Evolutionary conservation across 2,113 vertebrate species (phyloP), one percentile per base, ranked within the genome.

Genomic region (Chloebia gouldiae): DNA sequence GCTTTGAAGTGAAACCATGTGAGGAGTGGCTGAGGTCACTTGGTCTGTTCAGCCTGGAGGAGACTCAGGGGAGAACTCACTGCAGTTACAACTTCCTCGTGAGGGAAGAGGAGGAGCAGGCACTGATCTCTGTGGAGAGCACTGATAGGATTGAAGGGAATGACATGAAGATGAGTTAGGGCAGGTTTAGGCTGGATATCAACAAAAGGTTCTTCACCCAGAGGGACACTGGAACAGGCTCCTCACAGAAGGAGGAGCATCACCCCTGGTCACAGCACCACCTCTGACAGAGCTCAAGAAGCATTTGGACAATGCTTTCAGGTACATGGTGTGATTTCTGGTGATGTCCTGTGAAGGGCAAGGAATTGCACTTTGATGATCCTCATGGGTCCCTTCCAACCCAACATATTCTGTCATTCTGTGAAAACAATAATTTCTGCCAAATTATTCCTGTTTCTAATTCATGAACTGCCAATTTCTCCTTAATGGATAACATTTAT

Each of bases 1-100:
- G 19, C 50, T 3, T 2, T 28, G 40, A 64, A 13, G 50, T 3
- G n/a, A 40, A n/a, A 2, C 28, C 0, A 0, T 19, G 1, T 24
- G 28, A 54, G 49, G 27, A 54, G 5, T 0, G 2, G 18, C 59
- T 64, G 69, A 47, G 50, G 59, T 23, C n/a, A 40, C 40, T 39
- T 10, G 23, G 28, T 39, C 49, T 40, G n/a, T 24, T 73, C 69
- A 65, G 59, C 2, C n/a, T 23, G 3, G 22, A 63, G 22, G 1
- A 42, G 22, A 72, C 27, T 27, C 27, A 64, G 22, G 9, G 2
- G 13, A 66, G 30, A 57, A 2, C 60, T 30, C 60, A n/a, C 0
- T 40, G 30, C 35, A 40, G 24, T 21, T 25, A 19, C 20, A 49
- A 1, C 30, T 42, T 57, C 28, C 15, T 31, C 0, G 1, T 21